Conservation (phyloP, 2,797 vertebrate species). For the Pseudopleuronectes americanus region DNA sequence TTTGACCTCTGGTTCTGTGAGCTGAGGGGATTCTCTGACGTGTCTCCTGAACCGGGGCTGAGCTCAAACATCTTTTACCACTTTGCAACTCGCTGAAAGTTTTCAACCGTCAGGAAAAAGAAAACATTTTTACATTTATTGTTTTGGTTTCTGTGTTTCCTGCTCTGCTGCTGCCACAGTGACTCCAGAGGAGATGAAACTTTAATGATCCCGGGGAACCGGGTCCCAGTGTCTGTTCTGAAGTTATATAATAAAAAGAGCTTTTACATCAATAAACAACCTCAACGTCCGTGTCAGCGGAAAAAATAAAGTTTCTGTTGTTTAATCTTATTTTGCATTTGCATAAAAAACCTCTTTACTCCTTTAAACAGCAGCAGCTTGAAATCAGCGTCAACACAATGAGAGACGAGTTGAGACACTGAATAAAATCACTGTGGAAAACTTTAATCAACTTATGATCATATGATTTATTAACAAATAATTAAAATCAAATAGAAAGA, state of each 20-base stretch:
- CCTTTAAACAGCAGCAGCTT: too few species aligned
- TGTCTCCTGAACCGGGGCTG: too few species aligned
- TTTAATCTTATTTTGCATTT: constrained; percentile 22
- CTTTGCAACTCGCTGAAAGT: neutral
- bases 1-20: neutral
- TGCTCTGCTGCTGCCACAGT: constrained; percentile 30
- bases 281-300: constrained; percentile 10
- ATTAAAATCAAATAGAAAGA: too few species aligned
- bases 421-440: too few species aligned
- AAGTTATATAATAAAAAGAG: constrained; percentile 60
- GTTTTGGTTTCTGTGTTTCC: constrained; percentile 16
- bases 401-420: too few species aligned
- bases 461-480: too few species aligned
- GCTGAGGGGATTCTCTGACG: too few species aligned
- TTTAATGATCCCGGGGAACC: constrained; percentile 61
- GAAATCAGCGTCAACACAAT: too few species aligned
- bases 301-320: constrained; percentile 3
- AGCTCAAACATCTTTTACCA: neutral
- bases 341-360: constrained; percentile 1
- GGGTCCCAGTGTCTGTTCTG: constrained; percentile 34
- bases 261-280: constrained; percentile 44
- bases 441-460: too few species aligned
- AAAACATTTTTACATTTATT: neutral
- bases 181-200: constrained; percentile 54
- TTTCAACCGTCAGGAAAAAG: neutral